Percentiles rank a stretch among this genome's conserved stretches.
Conservation (phyloP, 2,797 vertebrate species). For the Bucorvus abyssinicus region DNA sequence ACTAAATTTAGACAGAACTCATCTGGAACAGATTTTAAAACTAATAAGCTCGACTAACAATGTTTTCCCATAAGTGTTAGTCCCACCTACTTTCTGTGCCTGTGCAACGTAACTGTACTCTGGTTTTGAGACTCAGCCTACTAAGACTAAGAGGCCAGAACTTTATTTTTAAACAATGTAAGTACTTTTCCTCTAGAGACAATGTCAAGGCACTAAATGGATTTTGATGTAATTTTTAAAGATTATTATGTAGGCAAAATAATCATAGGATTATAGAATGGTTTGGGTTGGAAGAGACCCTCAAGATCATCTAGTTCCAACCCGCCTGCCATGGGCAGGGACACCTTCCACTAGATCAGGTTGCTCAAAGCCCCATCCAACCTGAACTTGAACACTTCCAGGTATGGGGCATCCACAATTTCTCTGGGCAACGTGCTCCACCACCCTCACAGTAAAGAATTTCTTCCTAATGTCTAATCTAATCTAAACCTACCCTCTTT, state of each 20-base stretch:
- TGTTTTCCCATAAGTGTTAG: neutral
- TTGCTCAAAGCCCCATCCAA: neutral
- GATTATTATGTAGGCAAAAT: neutral
- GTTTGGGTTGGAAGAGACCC: neutral
- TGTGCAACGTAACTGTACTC: neutral
- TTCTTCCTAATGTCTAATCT: neutral
- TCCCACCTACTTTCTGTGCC: neutral
- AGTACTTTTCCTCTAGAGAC: neutral
- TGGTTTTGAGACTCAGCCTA: neutral
- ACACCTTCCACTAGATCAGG: neutral
- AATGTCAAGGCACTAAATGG: neutral
- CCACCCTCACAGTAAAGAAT: neutral
- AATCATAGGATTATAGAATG: neutral
- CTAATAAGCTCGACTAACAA: neutral
- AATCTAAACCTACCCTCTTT: neutral
- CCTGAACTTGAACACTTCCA: neutral
- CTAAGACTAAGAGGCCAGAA: neutral
- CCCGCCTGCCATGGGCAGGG: no score
- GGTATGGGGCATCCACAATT: neutral
- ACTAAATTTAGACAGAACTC: neutral
- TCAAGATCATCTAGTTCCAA: neutral
- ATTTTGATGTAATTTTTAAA: neutral
- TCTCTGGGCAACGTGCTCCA: neutral
- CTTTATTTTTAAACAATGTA: neutral
- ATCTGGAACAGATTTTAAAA: neutral